These are phyloP conservation scores for Caranx melampygus DNA, from an alignment of 2,113 vertebrate species.

Conservation along the genomic window DNA sequence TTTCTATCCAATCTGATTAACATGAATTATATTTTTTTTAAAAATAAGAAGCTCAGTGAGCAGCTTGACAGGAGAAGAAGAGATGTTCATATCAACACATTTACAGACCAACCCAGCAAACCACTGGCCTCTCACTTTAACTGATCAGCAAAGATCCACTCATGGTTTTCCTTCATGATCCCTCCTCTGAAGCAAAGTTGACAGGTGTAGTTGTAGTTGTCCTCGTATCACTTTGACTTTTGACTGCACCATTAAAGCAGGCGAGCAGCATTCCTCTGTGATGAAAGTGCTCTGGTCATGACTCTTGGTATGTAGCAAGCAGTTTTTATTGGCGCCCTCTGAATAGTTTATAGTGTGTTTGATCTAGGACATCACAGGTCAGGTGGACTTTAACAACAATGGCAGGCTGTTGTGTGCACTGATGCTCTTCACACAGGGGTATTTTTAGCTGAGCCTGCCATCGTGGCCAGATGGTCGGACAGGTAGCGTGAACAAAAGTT, in stretches of 20 bases:
- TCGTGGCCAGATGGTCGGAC: constrained; percentile 62
- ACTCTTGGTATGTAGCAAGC: background rate
- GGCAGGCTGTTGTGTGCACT: constrained; percentile 18
- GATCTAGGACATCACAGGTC: constrained; percentile 19
- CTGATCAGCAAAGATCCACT: background rate
- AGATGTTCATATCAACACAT: background rate
- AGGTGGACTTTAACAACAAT: constrained; percentile 24
- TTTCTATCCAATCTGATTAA: constrained; percentile 25
- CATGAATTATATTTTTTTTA: background rate
- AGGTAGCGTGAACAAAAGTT: constrained; percentile 58
- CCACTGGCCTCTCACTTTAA: too few species aligned
- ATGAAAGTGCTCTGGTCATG: background rate
- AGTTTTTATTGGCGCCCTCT: background rate
- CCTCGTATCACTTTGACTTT: background rate
- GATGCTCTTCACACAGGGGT: constrained; percentile 12
- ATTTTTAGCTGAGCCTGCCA: constrained; percentile 57
- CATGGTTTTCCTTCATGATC: too few species aligned
- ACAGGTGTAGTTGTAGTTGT: background rate
- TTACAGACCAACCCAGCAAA: background rate
- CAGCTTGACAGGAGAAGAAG: background rate
- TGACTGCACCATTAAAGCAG: background rate
- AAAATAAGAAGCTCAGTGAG: background rate
- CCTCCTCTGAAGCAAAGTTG: too few species aligned
- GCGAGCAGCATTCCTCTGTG: background rate
- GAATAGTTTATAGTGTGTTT: constrained; percentile 13